Evolutionary conservation across 2,797 vertebrate genomes (phyloP).

Genomic region (Siniperca scherzeri): DNA sequence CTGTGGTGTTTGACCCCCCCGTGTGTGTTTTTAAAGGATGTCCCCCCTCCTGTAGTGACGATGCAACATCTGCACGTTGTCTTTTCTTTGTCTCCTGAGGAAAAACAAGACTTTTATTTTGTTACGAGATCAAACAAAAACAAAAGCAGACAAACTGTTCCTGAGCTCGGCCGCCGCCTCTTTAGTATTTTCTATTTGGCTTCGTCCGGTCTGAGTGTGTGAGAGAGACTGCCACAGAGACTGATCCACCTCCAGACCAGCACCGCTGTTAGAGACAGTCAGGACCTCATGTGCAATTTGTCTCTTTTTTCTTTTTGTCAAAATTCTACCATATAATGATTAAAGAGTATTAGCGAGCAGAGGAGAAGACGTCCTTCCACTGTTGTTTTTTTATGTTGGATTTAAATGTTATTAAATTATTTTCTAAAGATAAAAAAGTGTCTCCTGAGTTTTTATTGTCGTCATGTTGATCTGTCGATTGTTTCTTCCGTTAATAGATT

Average conservation of each 20-base stretch:
- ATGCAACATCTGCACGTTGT: slow-evolving; percentile 78
- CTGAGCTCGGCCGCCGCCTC: not conserved
- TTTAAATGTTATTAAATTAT: slow-evolving; percentile 88
- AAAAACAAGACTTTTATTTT: slow-evolving; percentile 59
- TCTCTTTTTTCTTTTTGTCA: slow-evolving; percentile 59
- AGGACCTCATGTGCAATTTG: slow-evolving; percentile 89
- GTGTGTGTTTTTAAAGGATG: slow-evolving; percentile 85
- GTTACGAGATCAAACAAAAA: slow-evolving; percentile 85
- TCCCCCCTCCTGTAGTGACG: slow-evolving; percentile 69
- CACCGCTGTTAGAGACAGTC: slow-evolving; percentile 82
- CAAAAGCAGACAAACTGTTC: slow-evolving; percentile 48
- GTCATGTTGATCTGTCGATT: not conserved
- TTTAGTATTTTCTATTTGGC: slow-evolving; percentile 84
- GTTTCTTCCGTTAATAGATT: not conserved
- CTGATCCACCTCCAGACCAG: slow-evolving; percentile 76
- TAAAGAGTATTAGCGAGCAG: slow-evolving; percentile 91
- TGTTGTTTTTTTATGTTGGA: slow-evolving; percentile 88
- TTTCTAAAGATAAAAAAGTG: slow-evolving; percentile 84
- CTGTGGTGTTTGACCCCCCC: slow-evolving; percentile 81
- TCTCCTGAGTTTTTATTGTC: slow-evolving; percentile 46
- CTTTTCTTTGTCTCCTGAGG: slow-evolving; percentile 78
- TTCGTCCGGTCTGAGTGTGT: slow-evolving; percentile 85
- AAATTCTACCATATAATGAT: slow-evolving; percentile 60
- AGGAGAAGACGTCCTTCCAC: slow-evolving; percentile 81
- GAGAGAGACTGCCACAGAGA: slow-evolving; percentile 88